Conservation (phyloP, 2,113 vertebrate genomes). For the Seriola aureovittata region DNA sequence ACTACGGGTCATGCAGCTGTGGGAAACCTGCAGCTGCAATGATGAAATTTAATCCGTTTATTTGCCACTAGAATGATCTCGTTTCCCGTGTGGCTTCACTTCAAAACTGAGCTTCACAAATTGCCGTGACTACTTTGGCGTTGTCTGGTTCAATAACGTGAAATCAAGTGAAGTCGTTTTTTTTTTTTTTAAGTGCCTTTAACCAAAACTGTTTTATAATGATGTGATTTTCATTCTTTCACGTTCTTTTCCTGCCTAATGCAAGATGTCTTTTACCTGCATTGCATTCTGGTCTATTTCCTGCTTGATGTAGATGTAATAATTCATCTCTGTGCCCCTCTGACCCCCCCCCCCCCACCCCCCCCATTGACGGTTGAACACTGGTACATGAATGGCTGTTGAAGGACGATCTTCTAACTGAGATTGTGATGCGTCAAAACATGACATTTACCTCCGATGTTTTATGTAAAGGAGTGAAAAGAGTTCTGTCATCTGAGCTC, state of each 20-base stretch:
- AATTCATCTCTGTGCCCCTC: not conserved
- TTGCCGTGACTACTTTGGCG: too few relatives aligned
- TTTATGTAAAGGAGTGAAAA: not conserved
- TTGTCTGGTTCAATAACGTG: not conserved
- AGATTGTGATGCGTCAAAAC: not conserved
- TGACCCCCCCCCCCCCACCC: not conserved
- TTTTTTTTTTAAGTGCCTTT: not conserved
- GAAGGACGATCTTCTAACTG: not conserved
- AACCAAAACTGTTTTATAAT: not conserved
- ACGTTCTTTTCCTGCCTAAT: not conserved
- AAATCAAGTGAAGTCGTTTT: not conserved
- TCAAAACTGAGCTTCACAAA: too few relatives aligned
- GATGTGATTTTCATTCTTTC: not conserved
- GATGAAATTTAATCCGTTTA: too few relatives aligned
- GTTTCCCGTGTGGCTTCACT: too few relatives aligned
- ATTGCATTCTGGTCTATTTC: not conserved
- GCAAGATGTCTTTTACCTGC: not conserved
- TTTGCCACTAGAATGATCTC: too few relatives aligned
- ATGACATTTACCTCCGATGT: conserved; percentile 1
- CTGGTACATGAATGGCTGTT: not conserved
- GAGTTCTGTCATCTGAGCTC: not conserved
- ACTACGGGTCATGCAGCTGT: too few relatives aligned
- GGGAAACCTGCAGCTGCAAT: too few relatives aligned
- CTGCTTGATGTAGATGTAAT: not conserved
- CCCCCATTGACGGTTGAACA: not conserved